phyloP scores from a whole-genome alignment of 2,888 invertebrate genomes.

The Callyntrura guangdongensis region DNA sequence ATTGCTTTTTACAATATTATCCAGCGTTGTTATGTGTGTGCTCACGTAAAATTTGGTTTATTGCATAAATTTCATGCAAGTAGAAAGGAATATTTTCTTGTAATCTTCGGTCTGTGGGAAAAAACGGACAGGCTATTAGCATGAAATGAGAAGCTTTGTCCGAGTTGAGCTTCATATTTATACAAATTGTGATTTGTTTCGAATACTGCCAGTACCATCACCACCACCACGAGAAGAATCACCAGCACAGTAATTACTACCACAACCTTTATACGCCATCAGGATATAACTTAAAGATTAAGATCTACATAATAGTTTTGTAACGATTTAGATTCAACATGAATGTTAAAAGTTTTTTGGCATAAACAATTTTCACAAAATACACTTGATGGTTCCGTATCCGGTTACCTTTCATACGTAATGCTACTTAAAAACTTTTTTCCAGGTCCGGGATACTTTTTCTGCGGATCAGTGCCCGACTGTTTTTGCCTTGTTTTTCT shows the following conservation, averaged over 20 bases:
- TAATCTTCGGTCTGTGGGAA: neutral
- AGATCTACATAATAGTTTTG: too few species aligned
- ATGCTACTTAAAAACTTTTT: neutral
- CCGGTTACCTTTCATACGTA: neutral
- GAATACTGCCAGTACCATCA: neutral
- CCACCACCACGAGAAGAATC: neutral
- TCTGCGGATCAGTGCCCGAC: neutral
- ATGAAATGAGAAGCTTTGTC: neutral
- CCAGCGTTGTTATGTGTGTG: neutral
- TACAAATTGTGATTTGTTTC: neutral
- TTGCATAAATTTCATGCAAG: neutral
- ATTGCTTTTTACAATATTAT: neutral
- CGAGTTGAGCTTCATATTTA: neutral
- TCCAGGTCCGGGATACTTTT: neutral
- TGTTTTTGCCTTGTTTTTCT: neutral
- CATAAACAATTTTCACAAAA: slow-evolving; percentile 1
- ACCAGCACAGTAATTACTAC: too few species aligned
- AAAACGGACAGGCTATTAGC: neutral
- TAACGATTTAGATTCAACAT: too few species aligned
- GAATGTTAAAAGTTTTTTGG: too few species aligned
- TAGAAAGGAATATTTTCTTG: neutral
- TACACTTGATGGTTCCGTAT: neutral
- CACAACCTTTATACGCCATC: too few species aligned
- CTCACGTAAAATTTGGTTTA: neutral
- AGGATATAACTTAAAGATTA: too few species aligned